These are phyloP conservation scores for Cebidichthys violaceus DNA, from an alignment of 2,113 vertebrate species.

Conservation along the genomic window DNA sequence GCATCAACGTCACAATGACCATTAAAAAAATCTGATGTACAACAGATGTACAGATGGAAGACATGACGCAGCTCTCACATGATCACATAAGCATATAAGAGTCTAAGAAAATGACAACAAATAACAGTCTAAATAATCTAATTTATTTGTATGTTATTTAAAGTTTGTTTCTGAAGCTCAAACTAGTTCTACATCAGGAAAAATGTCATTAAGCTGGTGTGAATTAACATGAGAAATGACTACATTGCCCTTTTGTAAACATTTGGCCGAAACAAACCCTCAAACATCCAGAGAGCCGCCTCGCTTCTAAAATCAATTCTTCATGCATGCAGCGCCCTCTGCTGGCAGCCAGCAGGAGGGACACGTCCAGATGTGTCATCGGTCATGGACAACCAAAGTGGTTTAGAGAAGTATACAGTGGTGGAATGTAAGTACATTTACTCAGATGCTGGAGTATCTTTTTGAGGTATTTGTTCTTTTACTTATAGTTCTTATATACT, in stretches of 20 bases:
- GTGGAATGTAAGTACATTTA: background rate
- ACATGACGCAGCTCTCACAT: background rate
- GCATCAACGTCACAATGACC: background rate
- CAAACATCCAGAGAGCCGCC: background rate
- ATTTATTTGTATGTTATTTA: background rate
- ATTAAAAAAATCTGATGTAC: background rate
- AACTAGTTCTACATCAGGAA: background rate
- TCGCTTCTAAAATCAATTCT: background rate
- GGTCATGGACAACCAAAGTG: background rate
- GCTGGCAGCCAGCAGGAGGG: background rate
- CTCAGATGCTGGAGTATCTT: no score
- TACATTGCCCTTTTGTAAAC: background rate
- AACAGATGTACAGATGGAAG: background rate
- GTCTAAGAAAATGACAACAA: no score
- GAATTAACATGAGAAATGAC: background rate
- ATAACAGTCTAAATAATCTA: background rate
- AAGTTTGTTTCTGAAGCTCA: background rate
- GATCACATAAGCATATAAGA: background rate
- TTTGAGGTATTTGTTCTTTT: background rate
- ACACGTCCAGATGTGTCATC: background rate
- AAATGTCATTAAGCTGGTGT: background rate
- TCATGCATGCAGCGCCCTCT: constrained; percentile 38
- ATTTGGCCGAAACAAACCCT: background rate
- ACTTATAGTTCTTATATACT: background rate
- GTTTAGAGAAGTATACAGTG: background rate